Base-by-base conservation (phyloP, 2,888 invertebrate genomes). In the Xylota segnis region DNA sequence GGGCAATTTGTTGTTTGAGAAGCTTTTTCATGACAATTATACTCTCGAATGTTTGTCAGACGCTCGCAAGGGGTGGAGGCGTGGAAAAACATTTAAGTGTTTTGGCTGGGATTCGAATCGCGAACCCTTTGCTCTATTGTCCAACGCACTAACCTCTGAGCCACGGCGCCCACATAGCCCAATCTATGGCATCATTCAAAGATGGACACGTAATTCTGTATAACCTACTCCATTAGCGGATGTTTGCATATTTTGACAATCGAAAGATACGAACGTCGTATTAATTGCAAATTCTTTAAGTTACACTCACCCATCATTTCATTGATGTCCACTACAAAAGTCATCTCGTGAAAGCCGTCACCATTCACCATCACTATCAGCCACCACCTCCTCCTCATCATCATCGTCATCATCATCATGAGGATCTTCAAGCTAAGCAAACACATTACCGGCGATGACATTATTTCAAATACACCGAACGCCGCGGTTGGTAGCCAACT, bases 401-500 rank as follows among this genome's bases (percentile, higher is more conserved):
- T 61, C 47, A 43, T 52, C 52, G 9, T 43, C 56, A 27, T 54
- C 61, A 40, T n/a, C 70, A 61, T 61, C 59, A 50, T 76, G n/a
- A 75, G 71, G 66, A 81, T 71, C 81, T 82, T 82, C 61, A 77
- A 82, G 45, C 29, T 86, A 68, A 72, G 82, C 71, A 86, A 86
- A 86, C 86, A 86, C 86, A 86, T 86, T 86, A 56, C 47, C n/a
- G 65, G 65, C 76, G 56, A 68, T 77, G 76, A 76, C 82, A 86
- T 86, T 81, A 79, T 81, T 86, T 86, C 81, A 86, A 82, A 86
- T 77, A 37, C 71, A 37, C 71, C 66, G 45, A 82, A 71, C 68
- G 81, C 81, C 81, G 81, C 82, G 76, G 82, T 86, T 82, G 86
- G 86, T 72, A 82, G 86, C 76, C 56, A 68, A 68, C 54, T 82